Conservation (phyloP, 2,888 invertebrate genomes). For the Dynastes tityus region DNA sequence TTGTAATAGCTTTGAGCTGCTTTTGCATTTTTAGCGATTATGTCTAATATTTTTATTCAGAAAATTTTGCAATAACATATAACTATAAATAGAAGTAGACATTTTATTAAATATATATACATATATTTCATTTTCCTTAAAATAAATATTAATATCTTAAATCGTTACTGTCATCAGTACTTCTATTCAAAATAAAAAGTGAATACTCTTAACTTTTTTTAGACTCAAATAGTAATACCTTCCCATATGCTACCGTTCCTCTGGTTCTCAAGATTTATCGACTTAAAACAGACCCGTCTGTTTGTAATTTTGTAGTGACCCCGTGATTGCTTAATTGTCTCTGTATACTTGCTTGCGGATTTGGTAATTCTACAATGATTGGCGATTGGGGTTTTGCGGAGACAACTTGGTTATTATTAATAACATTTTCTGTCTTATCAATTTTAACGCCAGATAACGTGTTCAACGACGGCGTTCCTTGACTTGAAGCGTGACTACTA, state of each 20-base stretch:
- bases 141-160: conserved; percentile 33
- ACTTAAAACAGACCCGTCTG: conserved; percentile 50
- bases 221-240: conserved; percentile 5
- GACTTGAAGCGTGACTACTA: conserved; percentile 73
- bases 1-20: no score
- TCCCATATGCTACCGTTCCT: not conserved
- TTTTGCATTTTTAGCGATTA: not conserved
- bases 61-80: conserved; percentile 42
- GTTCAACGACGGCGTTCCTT: conserved; percentile 48
- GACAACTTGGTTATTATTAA: conserved; percentile 30
- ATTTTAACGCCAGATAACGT: conserved; percentile 31
- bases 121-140: conserved; percentile 9
- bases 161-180: not conserved
- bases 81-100: conserved; percentile 12
- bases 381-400: conserved; percentile 32
- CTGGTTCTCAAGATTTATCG: conserved; percentile 36
- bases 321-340: conserved; percentile 46
- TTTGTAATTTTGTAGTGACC: conserved; percentile 48
- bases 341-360: conserved; percentile 37
- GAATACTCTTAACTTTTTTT: conserved; percentile 7
- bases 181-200: not conserved
- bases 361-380: conserved; percentile 18
- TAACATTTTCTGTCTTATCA: conserved; percentile 29
- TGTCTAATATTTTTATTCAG: not conserved
- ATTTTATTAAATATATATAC: conserved; percentile 19